Base-by-base conservation (phyloP, 2,888 invertebrate species). In the Drosophila pseudotalamancana region DNA sequence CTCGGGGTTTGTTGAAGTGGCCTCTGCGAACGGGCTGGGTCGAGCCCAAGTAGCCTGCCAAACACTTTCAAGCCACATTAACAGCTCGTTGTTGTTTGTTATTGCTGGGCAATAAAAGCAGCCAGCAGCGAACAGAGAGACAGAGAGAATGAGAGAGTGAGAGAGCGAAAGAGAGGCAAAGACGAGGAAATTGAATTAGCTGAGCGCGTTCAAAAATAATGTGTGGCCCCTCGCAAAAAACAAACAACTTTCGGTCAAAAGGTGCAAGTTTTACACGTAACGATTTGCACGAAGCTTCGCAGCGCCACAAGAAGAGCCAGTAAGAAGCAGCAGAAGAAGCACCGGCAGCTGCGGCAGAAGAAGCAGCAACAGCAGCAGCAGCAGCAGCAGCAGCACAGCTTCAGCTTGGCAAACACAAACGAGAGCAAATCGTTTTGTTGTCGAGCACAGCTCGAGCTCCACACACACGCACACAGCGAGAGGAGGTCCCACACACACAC, bases 361-460 rank as follows among this genome's bases (percentile, higher is more conserved):
- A 12, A 48, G 56, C 3, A 27, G 39, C 2, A 14, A 42, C 6
- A 25, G 55, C 9, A 11, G 46, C 4, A 31, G 23, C 6, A 25
- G 34, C 4, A 40, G 50, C 21, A 39, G 31, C 9, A 14, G 40
- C 14, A 14, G 23, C 18, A 21, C 39, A 46, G 37, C 59, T 21
- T 1, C 42, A 54, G 25, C 37, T 62, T 71, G 50, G 72, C 76
- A 61, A 70, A 77, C 86, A 83, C 83, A 84, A 84, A 84, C 83
- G 86, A 84, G 83, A 84, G 86, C 83, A 84, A 84, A 84, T 84
- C 83, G 83, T 84, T 84, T 84, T 86, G 86, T 86, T 84, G 83
- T 84, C 75, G 70, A 76, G 67, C 74, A 74, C 57, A 55, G 54
- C 21, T 46, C 54, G 35, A 43, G 51, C 45, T 21, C 34, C 31